Conservation (phyloP, 2,113 vertebrate genomes). For the Trichomycterus rosablanca region DNA sequence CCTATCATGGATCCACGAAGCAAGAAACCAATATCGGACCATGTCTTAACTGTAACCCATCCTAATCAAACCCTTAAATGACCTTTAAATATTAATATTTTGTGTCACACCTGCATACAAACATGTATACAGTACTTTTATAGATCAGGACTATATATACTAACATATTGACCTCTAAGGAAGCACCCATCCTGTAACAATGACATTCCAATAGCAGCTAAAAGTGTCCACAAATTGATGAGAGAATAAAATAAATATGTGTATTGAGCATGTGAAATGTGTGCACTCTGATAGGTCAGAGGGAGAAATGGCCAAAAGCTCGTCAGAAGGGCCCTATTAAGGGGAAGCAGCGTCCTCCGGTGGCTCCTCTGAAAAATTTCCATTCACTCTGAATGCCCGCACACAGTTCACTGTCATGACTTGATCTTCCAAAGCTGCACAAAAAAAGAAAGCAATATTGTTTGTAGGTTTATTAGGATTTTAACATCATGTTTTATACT, state of each 20-base stretch:
- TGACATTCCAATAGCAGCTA: no score
- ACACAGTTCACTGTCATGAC: constrained; percentile 74
- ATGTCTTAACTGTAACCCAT: no score
- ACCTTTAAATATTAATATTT: not conserved
- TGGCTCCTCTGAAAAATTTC: constrained; percentile 9
- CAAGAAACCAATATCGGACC: no score
- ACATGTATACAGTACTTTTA: no score
- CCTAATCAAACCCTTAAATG: no score
- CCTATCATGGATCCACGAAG: no score
- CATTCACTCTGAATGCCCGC: not conserved
- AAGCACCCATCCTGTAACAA: no score
- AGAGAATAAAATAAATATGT: constrained; percentile 89
- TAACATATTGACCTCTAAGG: no score
- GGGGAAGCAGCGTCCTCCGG: constrained; percentile 5
- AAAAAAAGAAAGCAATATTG: no score
- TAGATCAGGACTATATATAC: no score
- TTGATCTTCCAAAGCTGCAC: constrained; percentile 98
- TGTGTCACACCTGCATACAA: not conserved
- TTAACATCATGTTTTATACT: no score
- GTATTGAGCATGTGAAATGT: constrained; percentile 85
- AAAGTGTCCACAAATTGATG: constrained; percentile 27
- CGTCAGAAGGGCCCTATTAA: constrained; percentile 39
- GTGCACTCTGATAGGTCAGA: constrained; percentile 74
- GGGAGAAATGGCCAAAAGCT: constrained; percentile 52
- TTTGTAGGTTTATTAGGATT: no score